Base-by-base conservation (phyloP, 2,797 vertebrate genomes). In the Phyllotis vaccarum region DNA sequence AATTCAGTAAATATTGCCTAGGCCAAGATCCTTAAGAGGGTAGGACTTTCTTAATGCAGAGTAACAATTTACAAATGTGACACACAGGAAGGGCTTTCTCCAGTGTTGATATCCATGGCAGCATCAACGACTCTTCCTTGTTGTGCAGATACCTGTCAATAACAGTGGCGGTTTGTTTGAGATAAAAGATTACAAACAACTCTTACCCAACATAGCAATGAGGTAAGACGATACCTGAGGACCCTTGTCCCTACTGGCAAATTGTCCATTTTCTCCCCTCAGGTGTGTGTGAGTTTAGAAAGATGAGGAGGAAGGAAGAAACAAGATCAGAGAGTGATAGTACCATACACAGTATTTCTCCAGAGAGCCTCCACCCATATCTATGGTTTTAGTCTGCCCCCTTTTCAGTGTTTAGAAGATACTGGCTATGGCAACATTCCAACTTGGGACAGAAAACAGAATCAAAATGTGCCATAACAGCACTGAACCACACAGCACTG, bases 1-100 rank as follows among this genome's bases (percentile, higher is more conserved):
- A 88, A 56, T 80, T 83, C 17, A 58, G 62, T 81, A 92, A 89
- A 66, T 46, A 58, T 56, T 89, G 52, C 62, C 43, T 81, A 70
- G 64, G 46, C 29, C 88, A 49, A 93, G 86, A 54, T 58, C 22
- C 34, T 93, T 68, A 90, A 60, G 52, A 93, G 60, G 89, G 54
- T 75, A 76, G 93, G 52, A 74, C 10, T 40, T 70, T 56, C 49
- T 27, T 10, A 16, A 80, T 64, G 62, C 80, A 91, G 72, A 76
- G 66, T 40, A 85, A 82, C 78, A 12, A 89, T 90, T 90, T 94
- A 76, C 60, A 40, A 89, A 86, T 22, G 37, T 62, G 72, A 89
- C 75, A 89, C 94, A 68, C 54, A 78, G 95, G 75, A 94, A 88
- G 56, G 72, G 70, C 76, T 62, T 86, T 43, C 80, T 46, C 46